phyloP scores from a whole-genome alignment of 2,113 vertebrate species.

The Catagonus wagneri region DNA sequence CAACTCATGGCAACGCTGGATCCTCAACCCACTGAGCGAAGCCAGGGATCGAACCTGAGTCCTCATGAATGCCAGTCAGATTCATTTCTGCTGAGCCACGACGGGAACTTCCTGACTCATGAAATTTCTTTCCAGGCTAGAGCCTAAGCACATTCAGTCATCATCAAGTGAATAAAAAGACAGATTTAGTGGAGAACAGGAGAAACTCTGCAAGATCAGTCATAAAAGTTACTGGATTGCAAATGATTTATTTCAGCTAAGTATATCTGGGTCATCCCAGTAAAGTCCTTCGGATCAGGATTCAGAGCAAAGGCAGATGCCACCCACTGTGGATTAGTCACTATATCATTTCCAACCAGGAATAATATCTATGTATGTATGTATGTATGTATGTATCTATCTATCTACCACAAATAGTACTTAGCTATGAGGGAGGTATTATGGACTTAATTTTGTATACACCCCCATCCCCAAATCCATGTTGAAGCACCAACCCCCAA shows the following conservation, averaged over 20 bases:
- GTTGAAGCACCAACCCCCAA: background rate
- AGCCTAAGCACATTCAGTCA: conserved; percentile 42
- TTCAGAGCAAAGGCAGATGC: background rate
- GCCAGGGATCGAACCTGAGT: too few species aligned
- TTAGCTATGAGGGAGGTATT: background rate
- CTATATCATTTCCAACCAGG: background rate
- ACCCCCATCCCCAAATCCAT: background rate
- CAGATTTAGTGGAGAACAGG: background rate
- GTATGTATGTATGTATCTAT: too few species aligned
- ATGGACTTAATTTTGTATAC: background rate
- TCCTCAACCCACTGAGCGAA: too few species aligned
- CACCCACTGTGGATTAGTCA: background rate
- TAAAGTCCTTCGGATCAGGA: background rate
- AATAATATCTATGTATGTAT: too few species aligned
- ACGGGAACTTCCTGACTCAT: background rate
- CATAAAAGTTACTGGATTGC: background rate
- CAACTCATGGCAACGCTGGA: too few species aligned
- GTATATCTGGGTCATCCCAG: background rate
- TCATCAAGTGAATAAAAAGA: background rate
- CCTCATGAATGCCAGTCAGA: too few species aligned
- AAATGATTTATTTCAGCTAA: background rate
- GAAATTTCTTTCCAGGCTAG: conserved; percentile 61
- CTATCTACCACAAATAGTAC: background rate
- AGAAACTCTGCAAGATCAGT: background rate
- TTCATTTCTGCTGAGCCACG: too few species aligned